Base-by-base conservation (phyloP, 2,797 vertebrate genomes). In the Ceyx erithaca region DNA sequence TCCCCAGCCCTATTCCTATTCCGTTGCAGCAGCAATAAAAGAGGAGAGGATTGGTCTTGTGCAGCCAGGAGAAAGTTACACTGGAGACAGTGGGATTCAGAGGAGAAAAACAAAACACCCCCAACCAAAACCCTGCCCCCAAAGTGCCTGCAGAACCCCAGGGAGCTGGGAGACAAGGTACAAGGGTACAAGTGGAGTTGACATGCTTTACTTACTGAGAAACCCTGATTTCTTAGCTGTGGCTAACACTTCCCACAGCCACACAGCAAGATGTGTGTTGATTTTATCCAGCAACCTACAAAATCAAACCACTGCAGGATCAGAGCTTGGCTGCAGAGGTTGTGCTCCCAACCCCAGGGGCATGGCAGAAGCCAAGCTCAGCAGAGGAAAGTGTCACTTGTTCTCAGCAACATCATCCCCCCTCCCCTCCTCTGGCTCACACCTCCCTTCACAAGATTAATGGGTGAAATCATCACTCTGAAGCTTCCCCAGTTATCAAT, bases 191-290 rank as follows among this genome's bases (percentile, higher is more conserved):
- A 80, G 62, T 1, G 12, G 51, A 89, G 45, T 2, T 80, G 67
- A 58, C 30, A 7, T 1, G 0, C 69, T 89, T 78, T 30, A 28
- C 31, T 52, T 14, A 8, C 23, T 19, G 30, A 76, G 25, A 49
- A 61, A 52, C 52, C 23, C n/a, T 52, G 6, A 61, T 61, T 82
- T 55, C 41, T 41, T 12, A n/a, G 54, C 55, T 80, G 69, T 14
- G 46, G 68, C 69, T 58, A 54, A 35, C 58, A 51, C 35, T 48
- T 59, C 45, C 51, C 59, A 7, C 21, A 30, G 68, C 16, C 54
- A n/a, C 25, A 2, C 37, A 3, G 7, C 4, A 1, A 33, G 57
- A n/a, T 1, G 7, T 0, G 17, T 8, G 11, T 0, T 22, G 20
- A 9, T 64, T 26, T 0, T 6, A 19, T 7, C n/a, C 51, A 63